phyloP scores from a whole-genome alignment of 1,140 invertebrate species.

The Drosophila bipectinata region DNA sequence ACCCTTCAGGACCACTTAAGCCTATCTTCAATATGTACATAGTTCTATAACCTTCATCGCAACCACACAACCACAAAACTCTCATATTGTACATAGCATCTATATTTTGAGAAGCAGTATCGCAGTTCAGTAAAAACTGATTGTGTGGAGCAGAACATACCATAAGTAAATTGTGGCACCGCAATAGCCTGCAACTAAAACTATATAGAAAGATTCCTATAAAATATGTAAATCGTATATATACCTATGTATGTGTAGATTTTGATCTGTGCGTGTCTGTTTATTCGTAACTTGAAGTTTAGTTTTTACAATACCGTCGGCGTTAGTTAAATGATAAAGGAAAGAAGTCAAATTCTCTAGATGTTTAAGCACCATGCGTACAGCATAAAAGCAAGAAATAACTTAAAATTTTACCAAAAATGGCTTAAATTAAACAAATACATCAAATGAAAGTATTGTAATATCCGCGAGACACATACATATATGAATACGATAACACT shows the following conservation, averaged over 20 bases:
- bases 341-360: conserved; percentile 81
- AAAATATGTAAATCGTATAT: conserved; percentile 50
- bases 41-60: conserved; percentile 15
- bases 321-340: conserved; percentile 47
- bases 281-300: conserved; percentile 64
- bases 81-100: conserved; percentile 50
- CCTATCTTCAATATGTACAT: conserved; percentile 48
- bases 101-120: conserved; percentile 64
- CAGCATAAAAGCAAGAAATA: conserved; percentile 13
- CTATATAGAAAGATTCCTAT: conserved; percentile 76
- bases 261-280: conserved; percentile 50
- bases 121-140: conserved; percentile 35
- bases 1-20: conserved; percentile 21
- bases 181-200: conserved; percentile 46
- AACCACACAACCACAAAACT: conserved; percentile 8
- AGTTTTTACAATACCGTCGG: conserved; percentile 41
- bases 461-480: conserved; percentile 36
- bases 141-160: conserved; percentile 48
- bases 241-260: conserved; percentile 51
- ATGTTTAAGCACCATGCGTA: conserved; percentile 48
- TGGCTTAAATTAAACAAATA: conserved; percentile 26
- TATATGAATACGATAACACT: conserved; percentile 29
- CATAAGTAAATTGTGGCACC: conserved; percentile 64
- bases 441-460: conserved; percentile 59
- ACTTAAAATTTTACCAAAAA: conserved; percentile 67